Evolutionary conservation across 2,113 vertebrate species (phyloP), one percentile per base, ranked within the genome.

Genomic region (Proteles cristata): DNA sequence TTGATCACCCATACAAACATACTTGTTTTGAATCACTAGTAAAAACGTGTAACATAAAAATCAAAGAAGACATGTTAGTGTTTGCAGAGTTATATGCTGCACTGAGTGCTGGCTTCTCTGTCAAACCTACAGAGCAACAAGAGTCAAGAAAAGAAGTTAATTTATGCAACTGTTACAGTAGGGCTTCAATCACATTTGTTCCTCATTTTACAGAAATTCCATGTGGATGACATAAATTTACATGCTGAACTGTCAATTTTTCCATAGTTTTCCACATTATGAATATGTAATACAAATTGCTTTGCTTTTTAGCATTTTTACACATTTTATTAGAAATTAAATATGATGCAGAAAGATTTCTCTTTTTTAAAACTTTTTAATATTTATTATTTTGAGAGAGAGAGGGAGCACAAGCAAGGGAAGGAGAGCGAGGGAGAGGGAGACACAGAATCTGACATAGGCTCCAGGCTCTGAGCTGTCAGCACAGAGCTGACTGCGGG

Each of bases 101-200:
- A 45, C 55, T 97, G 79, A 95, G 97, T 94, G 5, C 12, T 90
- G 73, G 0, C 1, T 94, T 97, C 65, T 93, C 45, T 97, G 82
- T 94, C 96, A 97, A 97, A 97, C 0, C 1, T 84, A 76, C 89
- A 96, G 95, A 97, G 66, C 12, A 94, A 73, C 1, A 68, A 90
- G 63, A 98, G 92, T 80, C 45, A 90, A 97, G 85, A 90, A 96
- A 96, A 96, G 9, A n/a, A 94, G 45, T 65, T 90, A 94, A 97
- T 98, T 98, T 98, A 98, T 96, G 69, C 31, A 94, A 80, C 77
- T 95, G 11, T 86, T 97, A 74, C 7, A 96, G 39, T 19, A 98
- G 74, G 92, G 48, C 31, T 98, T 98, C 96, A 96, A 82, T 98
- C 88, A 97, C 48, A 94, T 98, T 98, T 98, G 97, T 98, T 98